Percentiles rank a stretch among this genome's conserved stretches.
phyloP scores from a whole-genome alignment of 2,113 vertebrate genomes.

The Engystomops pustulosus region DNA sequence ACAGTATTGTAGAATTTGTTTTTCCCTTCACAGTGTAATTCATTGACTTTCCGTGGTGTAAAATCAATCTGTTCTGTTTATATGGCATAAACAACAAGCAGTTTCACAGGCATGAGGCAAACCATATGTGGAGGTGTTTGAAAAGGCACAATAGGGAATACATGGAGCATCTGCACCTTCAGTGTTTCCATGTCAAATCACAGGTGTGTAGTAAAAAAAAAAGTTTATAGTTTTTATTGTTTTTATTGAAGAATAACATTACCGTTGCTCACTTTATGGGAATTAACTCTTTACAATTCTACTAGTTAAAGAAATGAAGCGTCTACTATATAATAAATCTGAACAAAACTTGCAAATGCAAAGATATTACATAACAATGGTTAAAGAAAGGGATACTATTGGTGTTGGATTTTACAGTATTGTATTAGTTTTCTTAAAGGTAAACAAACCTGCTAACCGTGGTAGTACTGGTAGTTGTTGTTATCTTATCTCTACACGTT shows the following conservation, averaged over 20 bases:
- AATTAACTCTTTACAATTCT: slow-evolving; percentile 66
- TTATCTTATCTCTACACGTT: not conserved
- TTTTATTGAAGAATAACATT: slow-evolving; percentile 74
- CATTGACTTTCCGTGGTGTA: slow-evolving; percentile 72
- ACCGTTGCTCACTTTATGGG: slow-evolving; percentile 60
- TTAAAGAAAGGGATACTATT: not conserved
- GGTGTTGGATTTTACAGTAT: not conserved
- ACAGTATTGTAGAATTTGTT: slow-evolving; percentile 47
- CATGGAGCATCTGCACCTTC: slow-evolving; percentile 76
- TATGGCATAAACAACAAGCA: slow-evolving; percentile 80
- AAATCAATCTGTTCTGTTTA: slow-evolving; percentile 80
- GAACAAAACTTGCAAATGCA: not conserved
- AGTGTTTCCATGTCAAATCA: slow-evolving; percentile 78
- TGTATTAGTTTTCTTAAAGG: not conserved
- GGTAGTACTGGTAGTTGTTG: not conserved
- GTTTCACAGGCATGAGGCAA: slow-evolving; percentile 76
- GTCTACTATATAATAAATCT: not conserved
- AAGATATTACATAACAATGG: not conserved
- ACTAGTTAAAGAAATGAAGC: not conserved
- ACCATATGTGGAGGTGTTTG: slow-evolving; percentile 85
- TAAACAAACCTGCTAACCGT: not conserved
- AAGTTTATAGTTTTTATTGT: slow-evolving; percentile 67
- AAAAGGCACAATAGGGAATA: slow-evolving; percentile 80
- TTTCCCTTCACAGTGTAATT: slow-evolving; percentile 72
- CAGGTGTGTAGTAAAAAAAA: slow-evolving; percentile 79